Evolutionary conservation across 2,113 vertebrate species (phyloP).

Genomic region (Pteropus alecto): DNA sequence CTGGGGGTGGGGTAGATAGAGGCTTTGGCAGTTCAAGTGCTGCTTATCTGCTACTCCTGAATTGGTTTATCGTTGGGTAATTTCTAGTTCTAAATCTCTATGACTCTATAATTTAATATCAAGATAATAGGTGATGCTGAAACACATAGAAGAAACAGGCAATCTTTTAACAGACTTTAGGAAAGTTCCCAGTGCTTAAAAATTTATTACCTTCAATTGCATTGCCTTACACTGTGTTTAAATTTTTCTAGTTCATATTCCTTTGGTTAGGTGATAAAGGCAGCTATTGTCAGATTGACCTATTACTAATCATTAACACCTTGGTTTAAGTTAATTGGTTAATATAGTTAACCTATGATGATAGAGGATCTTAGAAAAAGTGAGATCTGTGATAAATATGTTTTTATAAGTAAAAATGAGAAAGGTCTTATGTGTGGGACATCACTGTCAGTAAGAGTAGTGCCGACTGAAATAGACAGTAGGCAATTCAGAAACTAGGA

Average conservation of each 20-base stretch:
- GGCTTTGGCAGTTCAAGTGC: background rate
- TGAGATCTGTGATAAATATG: background rate
- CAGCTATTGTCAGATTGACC: background rate
- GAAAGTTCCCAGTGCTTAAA: background rate
- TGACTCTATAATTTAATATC: background rate
- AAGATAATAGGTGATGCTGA: background rate
- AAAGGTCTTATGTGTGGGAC: background rate
- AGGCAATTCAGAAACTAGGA: background rate
- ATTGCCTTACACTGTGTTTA: background rate
- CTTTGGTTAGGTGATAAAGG: background rate
- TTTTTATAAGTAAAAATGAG: background rate
- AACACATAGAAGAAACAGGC: background rate
- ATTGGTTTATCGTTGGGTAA: background rate
- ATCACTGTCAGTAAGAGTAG: background rate
- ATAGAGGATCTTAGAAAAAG: background rate
- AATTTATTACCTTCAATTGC: background rate
- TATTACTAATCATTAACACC: background rate
- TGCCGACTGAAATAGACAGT: background rate
- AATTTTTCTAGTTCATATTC: background rate
- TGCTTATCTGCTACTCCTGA: background rate
- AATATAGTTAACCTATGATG: background rate
- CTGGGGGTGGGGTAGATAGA: rapidly evolving
- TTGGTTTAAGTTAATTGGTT: background rate
- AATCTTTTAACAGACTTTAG: background rate
- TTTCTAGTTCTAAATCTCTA: background rate